Base-by-base conservation (phyloP, 2,797 vertebrate species). In the Manis crassicaudata region DNA sequence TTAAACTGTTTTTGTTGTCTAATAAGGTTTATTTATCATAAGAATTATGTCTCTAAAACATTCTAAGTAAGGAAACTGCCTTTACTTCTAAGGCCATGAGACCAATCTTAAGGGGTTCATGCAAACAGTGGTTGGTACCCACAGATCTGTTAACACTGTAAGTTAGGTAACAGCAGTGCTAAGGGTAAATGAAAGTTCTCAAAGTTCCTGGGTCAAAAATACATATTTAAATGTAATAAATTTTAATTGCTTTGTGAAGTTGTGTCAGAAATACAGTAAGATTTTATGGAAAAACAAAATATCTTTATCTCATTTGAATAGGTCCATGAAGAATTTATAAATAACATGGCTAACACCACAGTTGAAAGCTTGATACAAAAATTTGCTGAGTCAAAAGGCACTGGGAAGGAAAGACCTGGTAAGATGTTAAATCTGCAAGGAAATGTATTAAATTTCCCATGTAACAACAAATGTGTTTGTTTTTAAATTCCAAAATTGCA, bases 321-420 rank as follows among this genome's bases (percentile, higher is more conserved):
- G 99, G 99, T 99, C 29, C 99, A 99, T 7, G 99, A 99, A 95
- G 99, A 99, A 96, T 99, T 99, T 98, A 99, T 99, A 98, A 99
- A 99, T 98, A 99, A 99, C 98, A 99, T 99, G 95, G 98, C 99
- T 97, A 99, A 99, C 98, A 99, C 99, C 67, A 99, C 99, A n/a
- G 99, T 99, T 97, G 99, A 99, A 97, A 99, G 99, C 95, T 99
- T 99, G 97, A 99, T 99, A 98, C 99, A 99, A 97, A 99, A 99
- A 98, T 99, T 99, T 98, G 98, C 99, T 3, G 99, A 99, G 96
- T 99, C 99, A 98, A 99, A 99, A 99, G 99, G 99, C 98, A 99
- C 99, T 3, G 99, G 99, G 92, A 99, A 99, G 89, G 99, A 99
- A 97, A 99, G 99, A 98, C 99, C 99, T 98, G 99, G 99, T 99